A percentile compares a stretch with the other conserved stretches of the same genome.
These are phyloP conservation scores for Tapirus terrestris DNA, from an alignment of 2,113 vertebrate genomes.

Conservation along the genomic window DNA sequence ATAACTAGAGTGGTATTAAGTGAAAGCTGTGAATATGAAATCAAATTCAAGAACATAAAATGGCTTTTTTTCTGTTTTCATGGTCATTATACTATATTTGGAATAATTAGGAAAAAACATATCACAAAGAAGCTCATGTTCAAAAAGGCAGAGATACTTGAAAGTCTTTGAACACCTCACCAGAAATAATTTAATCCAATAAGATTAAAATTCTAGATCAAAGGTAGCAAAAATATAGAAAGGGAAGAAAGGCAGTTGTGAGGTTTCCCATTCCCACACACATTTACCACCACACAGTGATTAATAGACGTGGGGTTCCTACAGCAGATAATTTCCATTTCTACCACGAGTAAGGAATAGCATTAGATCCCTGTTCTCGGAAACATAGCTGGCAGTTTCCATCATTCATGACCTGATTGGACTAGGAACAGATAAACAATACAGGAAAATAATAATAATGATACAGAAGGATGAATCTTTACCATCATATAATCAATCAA, in stretches of 20 bases:
- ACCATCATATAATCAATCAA: background rate
- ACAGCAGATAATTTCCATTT: background rate
- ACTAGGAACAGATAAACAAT: conserved; percentile 17
- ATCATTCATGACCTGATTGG: background rate
- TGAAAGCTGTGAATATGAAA: conserved; percentile 54
- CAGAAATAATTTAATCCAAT: conserved; percentile 70
- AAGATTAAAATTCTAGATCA: conserved; percentile 67
- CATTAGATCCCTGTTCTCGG: background rate
- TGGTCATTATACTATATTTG: conserved; percentile 62
- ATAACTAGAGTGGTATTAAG: conserved; percentile 23
- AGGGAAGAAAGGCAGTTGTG: background rate
- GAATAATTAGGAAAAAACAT: conserved; percentile 68
- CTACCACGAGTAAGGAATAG: background rate
- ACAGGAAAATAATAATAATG: conserved; percentile 15
- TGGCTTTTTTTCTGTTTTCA: conserved; percentile 25
- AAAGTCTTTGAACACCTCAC: conserved; percentile 66
- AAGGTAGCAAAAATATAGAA: conserved; percentile 55
- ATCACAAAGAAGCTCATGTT: conserved; percentile 51
- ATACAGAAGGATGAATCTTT: background rate
- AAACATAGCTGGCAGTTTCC: background rate
- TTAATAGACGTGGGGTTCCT: background rate
- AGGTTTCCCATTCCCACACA: background rate
- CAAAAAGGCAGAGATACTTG: conserved; percentile 63
- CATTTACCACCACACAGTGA: background rate
- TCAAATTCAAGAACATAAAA: conserved; percentile 65